Evolutionary conservation across 2,113 vertebrate genomes (phyloP), one percentile per base, ranked within the genome.

Genomic region (Osmerus mordax): DNA sequence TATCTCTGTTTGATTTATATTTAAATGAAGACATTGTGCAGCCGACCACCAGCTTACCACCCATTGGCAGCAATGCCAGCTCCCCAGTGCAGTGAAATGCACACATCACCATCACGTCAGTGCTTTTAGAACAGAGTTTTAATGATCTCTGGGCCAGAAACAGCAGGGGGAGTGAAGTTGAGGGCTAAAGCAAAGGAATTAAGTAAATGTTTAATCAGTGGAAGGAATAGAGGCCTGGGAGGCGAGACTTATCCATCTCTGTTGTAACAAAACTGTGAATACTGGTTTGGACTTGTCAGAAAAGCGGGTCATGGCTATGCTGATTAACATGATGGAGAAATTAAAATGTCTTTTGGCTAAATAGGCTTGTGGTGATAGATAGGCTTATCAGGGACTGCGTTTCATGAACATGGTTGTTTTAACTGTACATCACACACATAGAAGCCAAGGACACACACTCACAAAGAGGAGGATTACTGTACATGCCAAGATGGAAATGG

Each of bases 71-170:
- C 15, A 1, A 62, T 62, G 1, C 29, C 9, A 8, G 23, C 25
- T 16, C 14, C 8, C 14, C 23, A 18, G 61, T 63, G 61, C 61
- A 16, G 53, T 8, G 15, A 54, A 55, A 68, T 23, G 7, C 36
- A 69, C 58, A 52, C 6, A 47, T 11, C 41, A 5, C 36, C 16
- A 32, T 18, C n/a, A 36, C 63, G 18, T 41, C n/a, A 60, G 67
- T 28, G 13, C 70, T 75, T 62, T 21, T 74, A 60, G 52, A 54
- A 80, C 81, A 80, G 52, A 63, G 65, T 77, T 79, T 80, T 78
- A 81, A 78, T 84, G 83, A 86, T 80, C 65, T 72, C 70, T 81
- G 70, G 76, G 82, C 32, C 62, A 74, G 81, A 77, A 71, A 75
- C 83, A 80, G 75, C 75, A 76, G 80, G 77, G 74, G 41, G 7